Evolutionary conservation across 2,797 vertebrate genomes (phyloP), one percentile per base, ranked within the genome.

Genomic region (Tinamus major): DNA sequence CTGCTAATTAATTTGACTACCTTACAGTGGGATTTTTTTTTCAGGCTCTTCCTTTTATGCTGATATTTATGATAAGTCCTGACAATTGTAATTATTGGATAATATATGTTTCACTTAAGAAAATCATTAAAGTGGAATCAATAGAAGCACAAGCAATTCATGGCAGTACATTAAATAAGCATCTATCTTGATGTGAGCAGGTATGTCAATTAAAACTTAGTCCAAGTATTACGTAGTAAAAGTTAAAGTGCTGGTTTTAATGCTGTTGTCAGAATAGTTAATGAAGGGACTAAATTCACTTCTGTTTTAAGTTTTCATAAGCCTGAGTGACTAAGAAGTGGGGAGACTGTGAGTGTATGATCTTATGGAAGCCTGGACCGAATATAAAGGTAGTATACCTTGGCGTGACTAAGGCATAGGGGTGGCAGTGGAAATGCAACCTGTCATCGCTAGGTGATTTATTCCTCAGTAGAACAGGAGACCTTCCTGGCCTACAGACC

Each of bases 121-220:
- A 96, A 90, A 89, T 93, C 10, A 79, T 88, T 95, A 94, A 89
- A 96, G 37, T 90, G n/a, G 1, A n/a, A 92, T 96, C 95, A 94
- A 71, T 94, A 44, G 64, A 89, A 78, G 64, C 55, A 70, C 44
- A 87, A 71, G 79, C 56, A 89, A 95, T 91, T 89, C 75, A 93
- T 85, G 37, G 69, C 72, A 94, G 80, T 85, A 68, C 5, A 61
- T 94, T 95, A 94, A 92, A 90, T 82, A 87, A 90, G 26, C 48
- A 78, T 95, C 69, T 86, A 49, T 96, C 85, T 90, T 89, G 68
- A 77, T 94, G 85, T 85, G 46, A 77, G 88, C 75, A 85, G 65
- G 58, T 53, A 58, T 48, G 49, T 87, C 90, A 89, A 82, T 94
- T 92, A 92, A 85, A 82, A 33, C 2, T 31, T 68, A 65, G 48